Conservation (phyloP, 2,113 vertebrate species). For the Miniopterus natalensis region DNA sequence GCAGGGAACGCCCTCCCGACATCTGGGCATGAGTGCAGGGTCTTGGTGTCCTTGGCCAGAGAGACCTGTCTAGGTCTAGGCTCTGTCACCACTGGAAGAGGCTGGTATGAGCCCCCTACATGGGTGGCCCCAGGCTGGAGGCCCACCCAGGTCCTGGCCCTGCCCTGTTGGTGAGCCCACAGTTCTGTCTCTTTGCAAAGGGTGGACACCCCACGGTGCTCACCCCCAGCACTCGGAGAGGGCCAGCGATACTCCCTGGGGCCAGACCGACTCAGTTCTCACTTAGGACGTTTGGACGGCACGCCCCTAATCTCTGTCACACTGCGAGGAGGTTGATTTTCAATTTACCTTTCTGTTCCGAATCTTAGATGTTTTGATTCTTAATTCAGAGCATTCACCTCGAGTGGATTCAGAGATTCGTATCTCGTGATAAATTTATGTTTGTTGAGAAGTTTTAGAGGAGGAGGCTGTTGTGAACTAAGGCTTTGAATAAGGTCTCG, state of each 20-base stretch:
- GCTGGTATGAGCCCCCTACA: neutral
- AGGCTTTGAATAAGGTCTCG: constrained; percentile 61
- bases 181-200: neutral
- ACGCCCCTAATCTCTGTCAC: neutral
- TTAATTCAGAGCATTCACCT: constrained; percentile 74
- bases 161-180: neutral
- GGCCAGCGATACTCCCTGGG: neutral
- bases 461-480: constrained; percentile 39
- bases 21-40: neutral
- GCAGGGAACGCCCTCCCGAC: neutral
- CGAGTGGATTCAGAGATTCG: constrained; percentile 51
- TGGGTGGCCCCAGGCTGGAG: neutral
- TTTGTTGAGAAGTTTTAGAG: constrained; percentile 47
- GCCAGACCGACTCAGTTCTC: neutral
- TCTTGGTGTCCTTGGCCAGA: neutral
- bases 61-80: neutral
- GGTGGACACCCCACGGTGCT: fast-evolving
- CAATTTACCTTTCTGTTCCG: constrained; percentile 65
- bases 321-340: constrained; percentile 48
- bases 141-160: neutral
- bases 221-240: fast-evolving
- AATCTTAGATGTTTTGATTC: constrained; percentile 59
- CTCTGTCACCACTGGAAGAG: neutral
- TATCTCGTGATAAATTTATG: constrained; percentile 14
- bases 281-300: neutral